These are phyloP conservation scores for Pseudotriccus pelzelni DNA, from an alignment of 2,797 vertebrate genomes.

Conservation along the genomic window DNA sequence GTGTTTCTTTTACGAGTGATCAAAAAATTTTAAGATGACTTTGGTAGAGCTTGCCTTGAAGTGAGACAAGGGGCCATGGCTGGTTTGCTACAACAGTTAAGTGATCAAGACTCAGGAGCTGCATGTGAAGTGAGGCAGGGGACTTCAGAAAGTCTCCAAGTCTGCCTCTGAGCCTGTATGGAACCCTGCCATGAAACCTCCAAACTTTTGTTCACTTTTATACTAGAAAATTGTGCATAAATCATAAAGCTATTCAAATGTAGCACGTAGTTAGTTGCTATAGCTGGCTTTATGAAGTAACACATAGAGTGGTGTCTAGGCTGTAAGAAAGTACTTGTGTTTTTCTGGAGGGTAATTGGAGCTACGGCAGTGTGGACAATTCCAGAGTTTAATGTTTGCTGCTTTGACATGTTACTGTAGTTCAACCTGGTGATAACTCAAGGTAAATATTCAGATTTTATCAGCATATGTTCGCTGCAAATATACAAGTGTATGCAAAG, in stretches of 20 bases:
- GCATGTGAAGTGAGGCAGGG: not conserved
- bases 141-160: not conserved
- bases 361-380: not conserved
- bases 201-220: not conserved
- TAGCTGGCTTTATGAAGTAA: conserved; percentile 27
- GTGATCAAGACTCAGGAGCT: not conserved
- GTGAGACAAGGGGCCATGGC: not conserved
- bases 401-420: conserved; percentile 3
- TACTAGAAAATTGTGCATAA: not conserved
- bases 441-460: not conserved
- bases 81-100: not conserved
- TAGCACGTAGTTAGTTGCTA: not conserved
- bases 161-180: not conserved
- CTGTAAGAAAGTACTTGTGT: not conserved
- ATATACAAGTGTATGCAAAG: not conserved
- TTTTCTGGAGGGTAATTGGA: not conserved
- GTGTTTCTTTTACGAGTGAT: not conserved
- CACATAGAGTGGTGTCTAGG: not conserved
- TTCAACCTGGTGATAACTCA: not conserved
- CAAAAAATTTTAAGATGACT: not conserved
- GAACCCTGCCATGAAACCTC: not conserved
- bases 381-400: not conserved
- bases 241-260: not conserved
- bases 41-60: not conserved
- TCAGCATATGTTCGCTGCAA: not conserved